Percentiles rank a stretch among this genome's conserved stretches.
These are phyloP conservation scores for Myiothlypis coronata DNA, from an alignment of 2,797 vertebrate species.

Conservation along the genomic window DNA sequence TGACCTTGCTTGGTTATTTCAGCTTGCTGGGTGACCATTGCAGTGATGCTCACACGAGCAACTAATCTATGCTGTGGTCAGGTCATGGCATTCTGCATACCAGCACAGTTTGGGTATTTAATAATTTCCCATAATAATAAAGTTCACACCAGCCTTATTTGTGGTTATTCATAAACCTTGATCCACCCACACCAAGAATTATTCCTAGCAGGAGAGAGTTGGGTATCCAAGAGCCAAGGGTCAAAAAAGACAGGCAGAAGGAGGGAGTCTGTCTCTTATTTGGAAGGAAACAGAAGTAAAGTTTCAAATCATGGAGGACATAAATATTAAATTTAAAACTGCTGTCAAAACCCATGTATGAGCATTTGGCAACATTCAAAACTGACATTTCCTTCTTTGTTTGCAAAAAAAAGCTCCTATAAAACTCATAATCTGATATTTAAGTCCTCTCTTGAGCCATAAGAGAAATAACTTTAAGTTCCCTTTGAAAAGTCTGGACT, in stretches of 20 bases:
- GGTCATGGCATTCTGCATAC: background rate
- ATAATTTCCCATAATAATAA: background rate
- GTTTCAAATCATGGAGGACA: background rate
- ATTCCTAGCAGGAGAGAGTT: background rate
- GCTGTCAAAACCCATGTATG: background rate
- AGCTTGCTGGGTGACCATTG: fast-evolving
- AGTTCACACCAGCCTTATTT: background rate
- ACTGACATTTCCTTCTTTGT: background rate
- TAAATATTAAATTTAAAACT: background rate
- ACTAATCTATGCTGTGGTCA: background rate
- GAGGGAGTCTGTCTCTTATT: background rate
- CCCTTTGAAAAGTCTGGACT: background rate
- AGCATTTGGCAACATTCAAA: background rate
- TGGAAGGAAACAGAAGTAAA: background rate
- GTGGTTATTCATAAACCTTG: background rate
- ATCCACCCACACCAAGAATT: background rate
- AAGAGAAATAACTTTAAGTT: background rate
- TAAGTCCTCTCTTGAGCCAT: background rate
- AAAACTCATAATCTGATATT: background rate
- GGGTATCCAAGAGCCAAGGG: background rate
- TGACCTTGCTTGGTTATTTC: background rate
- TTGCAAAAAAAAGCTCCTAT: background rate
- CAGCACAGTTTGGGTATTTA: background rate
- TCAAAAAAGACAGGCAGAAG: background rate
- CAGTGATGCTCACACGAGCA: background rate